Evolutionary conservation across 2,113 vertebrate species (phyloP).

Genomic region (Sminthopsis crassicaudata): DNA sequence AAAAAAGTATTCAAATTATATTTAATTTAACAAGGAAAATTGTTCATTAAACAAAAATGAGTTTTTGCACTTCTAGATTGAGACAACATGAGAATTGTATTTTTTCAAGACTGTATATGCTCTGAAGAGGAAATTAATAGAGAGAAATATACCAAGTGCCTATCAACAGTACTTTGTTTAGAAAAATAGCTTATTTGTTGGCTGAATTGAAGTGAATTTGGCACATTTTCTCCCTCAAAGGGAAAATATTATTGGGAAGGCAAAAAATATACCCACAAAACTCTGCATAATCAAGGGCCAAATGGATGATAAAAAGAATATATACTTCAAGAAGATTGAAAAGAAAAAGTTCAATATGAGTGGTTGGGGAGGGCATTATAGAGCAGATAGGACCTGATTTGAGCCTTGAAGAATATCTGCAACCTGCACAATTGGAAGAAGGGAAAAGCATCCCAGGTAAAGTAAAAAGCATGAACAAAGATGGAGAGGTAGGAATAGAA

Average conservation of each 20-base stretch:
- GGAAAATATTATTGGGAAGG: background rate
- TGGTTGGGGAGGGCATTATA: background rate
- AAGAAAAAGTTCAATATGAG: background rate
- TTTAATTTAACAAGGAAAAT: background rate
- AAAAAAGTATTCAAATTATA: background rate
- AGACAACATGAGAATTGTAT: background rate
- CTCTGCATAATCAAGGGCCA: background rate
- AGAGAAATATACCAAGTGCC: background rate
- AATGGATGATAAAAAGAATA: background rate
- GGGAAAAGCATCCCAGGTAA: background rate
- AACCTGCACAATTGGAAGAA: background rate
- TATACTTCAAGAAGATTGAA: background rate
- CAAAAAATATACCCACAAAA: background rate
- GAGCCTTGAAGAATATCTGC: background rate
- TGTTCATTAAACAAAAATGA: background rate
- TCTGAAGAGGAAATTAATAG: background rate
- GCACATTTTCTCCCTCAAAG: background rate
- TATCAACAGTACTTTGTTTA: background rate
- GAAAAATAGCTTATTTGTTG: background rate
- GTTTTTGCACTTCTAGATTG: conserved; percentile 18
- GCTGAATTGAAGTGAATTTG: background rate
- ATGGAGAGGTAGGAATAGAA: background rate
- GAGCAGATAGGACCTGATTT: background rate
- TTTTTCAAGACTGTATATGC: background rate
- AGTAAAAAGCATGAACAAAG: background rate